Evolutionary conservation across 2,888 invertebrate genomes (phyloP), one percentile per base, ranked within the genome.

Genomic region (Adineta ricciae): DNA sequence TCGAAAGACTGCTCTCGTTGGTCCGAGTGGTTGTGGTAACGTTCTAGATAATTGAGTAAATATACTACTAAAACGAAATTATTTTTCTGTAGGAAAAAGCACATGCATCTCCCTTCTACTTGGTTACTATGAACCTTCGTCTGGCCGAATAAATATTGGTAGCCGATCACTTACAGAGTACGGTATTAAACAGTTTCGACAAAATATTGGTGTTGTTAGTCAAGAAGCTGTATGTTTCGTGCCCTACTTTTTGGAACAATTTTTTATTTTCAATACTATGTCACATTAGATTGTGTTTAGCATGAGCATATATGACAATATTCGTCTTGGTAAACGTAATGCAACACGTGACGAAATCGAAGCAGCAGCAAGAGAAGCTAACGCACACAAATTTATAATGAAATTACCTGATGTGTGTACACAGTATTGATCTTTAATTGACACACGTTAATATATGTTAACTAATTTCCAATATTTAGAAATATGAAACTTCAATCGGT

Each of bases 231-330:
- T 84, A 32, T 9, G 36, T 64, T 84, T 64, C 24, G 5, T 52
- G 3, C 24, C 21, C 7, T 50, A 3, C 14, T 2, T 50, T 11
- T 21, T 5, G 19, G n/a, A n/a, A n/a, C n/a, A n/a, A 4, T 52
- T 21, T 52, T 11, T 14, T 14, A 4, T 52, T 54, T n/a, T 7
- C 24, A 5, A n/a, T 8, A 5, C 7, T 1, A 54, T 2, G 8
- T 8, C 11, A 8, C 4, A 11, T 19, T 21, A 52, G 11, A 93
- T 95, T 11, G 92, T 96, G 19, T 92, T 92, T 88, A 91, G 90
- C 52, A 90, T 89, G 1, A 90, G 91, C 11, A 92, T 92, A 84
- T 90, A 89, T n/a, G 92, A 92, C 87, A 92, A 92, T 87, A 92
- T 92, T 85, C 89, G 90, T 73, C 91, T 91, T 86, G 92, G 92